Evolutionary conservation across 2,888 invertebrate species (phyloP), one percentile per base, ranked within the genome.

Genomic region (Leucophora obtusa): DNA sequence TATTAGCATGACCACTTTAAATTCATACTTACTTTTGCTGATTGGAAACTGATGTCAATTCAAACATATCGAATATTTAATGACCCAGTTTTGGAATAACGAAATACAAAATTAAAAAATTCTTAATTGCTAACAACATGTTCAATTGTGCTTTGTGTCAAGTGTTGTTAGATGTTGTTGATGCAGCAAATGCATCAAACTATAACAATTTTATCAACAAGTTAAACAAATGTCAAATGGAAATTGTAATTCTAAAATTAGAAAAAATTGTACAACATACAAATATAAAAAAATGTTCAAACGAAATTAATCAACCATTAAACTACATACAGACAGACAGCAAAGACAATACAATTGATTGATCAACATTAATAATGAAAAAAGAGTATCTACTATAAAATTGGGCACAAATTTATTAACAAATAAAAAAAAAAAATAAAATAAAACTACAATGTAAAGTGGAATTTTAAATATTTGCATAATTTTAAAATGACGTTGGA

Each of bases 391-490:
- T 28, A 14, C n/a, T 51, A 33, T 50, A 7, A 47, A 62, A 81
- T 77, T 74, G 77, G 24, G 77, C 28, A 81, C 81, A 81, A 74
- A 81, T 77, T 77, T 56, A 81, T 81, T 77, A 74, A 66, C 21
- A 28, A 28, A 28, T 6, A 28, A 28, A 28, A 28, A 28, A 28
- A n/a, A n/a, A n/a, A n/a, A n/a, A n/a, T n/a, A n/a, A n/a, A n/a
- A n/a, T n/a, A n/a, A n/a, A n/a, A 7, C 70, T 58, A 21, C 59
- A 78, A 78, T 77, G 2, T 66, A 28, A 28, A 28, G 7, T 56
- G n/a, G 18, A 24, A 28, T 65, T 50, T 58, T 14, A n/a, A 21
- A 50, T 51, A 14, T 47, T 54, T 47, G 58, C 50, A 9, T 24
- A 70, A 14, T 7, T 63, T 50, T 18, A 24, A 4, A 53, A 33